Conservation (phyloP, 2,113 vertebrate species). For the Semicossyphus pulcher region DNA sequence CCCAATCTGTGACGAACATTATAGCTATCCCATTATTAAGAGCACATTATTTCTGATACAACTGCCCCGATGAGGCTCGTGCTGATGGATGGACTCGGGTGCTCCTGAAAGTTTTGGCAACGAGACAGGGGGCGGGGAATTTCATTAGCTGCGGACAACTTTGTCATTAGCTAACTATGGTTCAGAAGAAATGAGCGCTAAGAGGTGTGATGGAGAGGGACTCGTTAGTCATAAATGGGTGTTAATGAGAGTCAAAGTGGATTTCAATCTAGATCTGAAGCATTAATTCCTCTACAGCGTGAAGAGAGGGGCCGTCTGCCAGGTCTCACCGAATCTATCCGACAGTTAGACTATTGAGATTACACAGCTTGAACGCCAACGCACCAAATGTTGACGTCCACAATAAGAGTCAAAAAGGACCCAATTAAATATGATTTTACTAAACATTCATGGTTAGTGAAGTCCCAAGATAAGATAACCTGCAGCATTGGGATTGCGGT, state of each 20-base stretch:
- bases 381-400: too few species aligned
- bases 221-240: slow-evolving; percentile 37
- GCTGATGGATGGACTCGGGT: slow-evolving; percentile 54
- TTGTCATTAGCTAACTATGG: slow-evolving; percentile 36
- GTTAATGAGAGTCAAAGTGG: slow-evolving; percentile 43
- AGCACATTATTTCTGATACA: slow-evolving; percentile 48
- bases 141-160: slow-evolving; percentile 38
- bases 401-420: too few species aligned
- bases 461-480: too few species aligned
- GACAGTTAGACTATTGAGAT: too few species aligned
- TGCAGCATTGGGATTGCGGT: too few species aligned
- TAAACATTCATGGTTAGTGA: too few species aligned
- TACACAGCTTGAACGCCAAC: neutral
- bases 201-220: slow-evolving; percentile 10
- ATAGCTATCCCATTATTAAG: slow-evolving; percentile 33
- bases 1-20: slow-evolving; percentile 39
- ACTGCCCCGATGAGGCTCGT: slow-evolving; percentile 18
- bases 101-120: slow-evolving; percentile 46
- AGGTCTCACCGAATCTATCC: neutral
- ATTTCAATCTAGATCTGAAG: slow-evolving; percentile 30
- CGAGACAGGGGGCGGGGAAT: neutral
- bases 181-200: slow-evolving; percentile 39
- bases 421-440: too few species aligned
- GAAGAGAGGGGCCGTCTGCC: neutral
- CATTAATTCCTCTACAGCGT: slow-evolving; percentile 6